Conservation (phyloP, 2,113 vertebrate species). For the Lipotes vexillifer region DNA sequence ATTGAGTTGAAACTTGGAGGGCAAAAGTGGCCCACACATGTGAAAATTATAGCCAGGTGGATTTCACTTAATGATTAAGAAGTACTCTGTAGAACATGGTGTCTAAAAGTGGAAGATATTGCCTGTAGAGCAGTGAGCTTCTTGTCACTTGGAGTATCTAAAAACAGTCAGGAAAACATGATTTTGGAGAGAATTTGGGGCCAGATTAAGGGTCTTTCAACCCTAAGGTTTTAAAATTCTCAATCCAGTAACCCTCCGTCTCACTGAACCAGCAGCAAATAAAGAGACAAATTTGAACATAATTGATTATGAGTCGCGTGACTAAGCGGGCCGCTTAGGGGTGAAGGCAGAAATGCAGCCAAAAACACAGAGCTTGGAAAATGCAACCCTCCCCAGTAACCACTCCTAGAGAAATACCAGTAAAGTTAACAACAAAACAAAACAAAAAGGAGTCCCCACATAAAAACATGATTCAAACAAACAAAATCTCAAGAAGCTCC, state of each 20-base stretch:
- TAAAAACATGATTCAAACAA: not conserved
- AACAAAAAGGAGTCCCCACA: not conserved
- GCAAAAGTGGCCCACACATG: not conserved
- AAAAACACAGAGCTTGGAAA: not conserved
- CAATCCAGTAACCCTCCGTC: not conserved
- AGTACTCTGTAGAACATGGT: not conserved
- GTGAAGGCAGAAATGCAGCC: not conserved
- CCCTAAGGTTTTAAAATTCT: not conserved
- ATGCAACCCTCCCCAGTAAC: not conserved
- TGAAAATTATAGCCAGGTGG: not conserved
- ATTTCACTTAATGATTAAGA: not conserved
- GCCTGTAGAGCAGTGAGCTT: not conserved
- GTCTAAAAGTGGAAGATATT: not conserved
- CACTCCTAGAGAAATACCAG: not conserved
- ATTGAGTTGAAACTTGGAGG: not conserved
- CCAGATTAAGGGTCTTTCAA: not conserved
- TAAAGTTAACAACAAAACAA: not conserved
- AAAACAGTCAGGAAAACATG: not conserved
- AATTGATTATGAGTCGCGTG: not conserved
- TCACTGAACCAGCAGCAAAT: not conserved
- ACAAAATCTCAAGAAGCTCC: constrained; percentile 9
- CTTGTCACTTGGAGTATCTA: not conserved
- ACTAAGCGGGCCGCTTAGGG: not conserved
- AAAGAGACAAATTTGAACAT: not conserved
- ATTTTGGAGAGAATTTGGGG: not conserved